Evolutionary conservation across 2,113 vertebrate species (phyloP).

Genomic region (Opisthocomus hoazin): DNA sequence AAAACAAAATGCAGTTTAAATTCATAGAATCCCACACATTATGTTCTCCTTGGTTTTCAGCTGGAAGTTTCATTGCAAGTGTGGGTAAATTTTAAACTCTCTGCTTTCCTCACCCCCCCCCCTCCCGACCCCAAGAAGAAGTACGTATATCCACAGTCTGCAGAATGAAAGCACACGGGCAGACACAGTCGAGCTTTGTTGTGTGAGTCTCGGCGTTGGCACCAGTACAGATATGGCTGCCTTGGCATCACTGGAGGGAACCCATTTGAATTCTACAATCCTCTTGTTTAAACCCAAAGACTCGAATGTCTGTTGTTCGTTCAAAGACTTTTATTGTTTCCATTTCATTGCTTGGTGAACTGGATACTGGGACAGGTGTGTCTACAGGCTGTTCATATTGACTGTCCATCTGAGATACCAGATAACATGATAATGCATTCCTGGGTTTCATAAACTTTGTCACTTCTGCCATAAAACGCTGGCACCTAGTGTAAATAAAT

Average conservation of each 20-base stretch:
- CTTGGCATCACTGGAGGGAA: conserved; percentile 45
- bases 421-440: conserved; percentile 54
- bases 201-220: not conserved
- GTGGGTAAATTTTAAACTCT: not conserved
- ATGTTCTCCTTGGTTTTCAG: not conserved
- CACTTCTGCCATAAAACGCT: conserved; percentile 47
- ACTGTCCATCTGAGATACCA: conserved; percentile 39
- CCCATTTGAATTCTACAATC: conserved; percentile 39
- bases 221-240: conserved; percentile 32
- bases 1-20: not conserved
- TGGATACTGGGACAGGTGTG: conserved; percentile 53
- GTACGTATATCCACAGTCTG: not conserved
- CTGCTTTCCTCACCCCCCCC: not conserved
- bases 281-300: conserved; percentile 43
- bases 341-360: conserved; percentile 57
- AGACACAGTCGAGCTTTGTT: conserved; percentile 36
- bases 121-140: not conserved
- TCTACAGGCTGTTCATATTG: conserved; percentile 50
- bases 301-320: conserved; percentile 50
- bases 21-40: not conserved
- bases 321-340: conserved; percentile 62
- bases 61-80: not conserved
- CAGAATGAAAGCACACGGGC: not conserved
- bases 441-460: conserved; percentile 58
- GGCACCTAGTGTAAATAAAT: conserved; percentile 34